Percentiles rank a stretch among this genome's conserved stretches.
These are phyloP conservation scores for Symphodus melops DNA, from an alignment of 2,113 vertebrate species.

Conservation along the genomic window DNA sequence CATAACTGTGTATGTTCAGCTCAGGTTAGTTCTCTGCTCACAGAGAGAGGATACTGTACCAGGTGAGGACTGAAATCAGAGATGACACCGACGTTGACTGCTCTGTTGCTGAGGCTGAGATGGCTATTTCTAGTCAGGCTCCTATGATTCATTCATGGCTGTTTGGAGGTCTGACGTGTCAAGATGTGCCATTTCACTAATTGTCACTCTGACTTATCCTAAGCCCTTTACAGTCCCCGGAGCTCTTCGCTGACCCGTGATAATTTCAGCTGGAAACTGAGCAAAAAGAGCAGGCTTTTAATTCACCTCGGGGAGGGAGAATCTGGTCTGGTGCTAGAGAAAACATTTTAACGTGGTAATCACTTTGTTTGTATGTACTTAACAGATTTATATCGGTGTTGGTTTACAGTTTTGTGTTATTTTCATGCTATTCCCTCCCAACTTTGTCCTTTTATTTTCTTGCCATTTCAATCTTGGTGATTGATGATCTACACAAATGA, in stretches of 20 bases:
- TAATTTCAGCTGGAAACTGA: conserved; percentile 4
- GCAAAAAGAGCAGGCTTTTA: conserved; percentile 12
- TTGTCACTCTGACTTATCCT: conserved; percentile 69
- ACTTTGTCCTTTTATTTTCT: not conserved
- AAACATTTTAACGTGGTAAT: not conserved
- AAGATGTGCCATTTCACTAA: conserved; percentile 69
- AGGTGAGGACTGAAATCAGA: conserved; percentile 11
- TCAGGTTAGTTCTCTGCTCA: not conserved
- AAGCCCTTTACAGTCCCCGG: conserved; percentile 29
- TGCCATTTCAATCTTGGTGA: not conserved
- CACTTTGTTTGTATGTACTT: too few species aligned
- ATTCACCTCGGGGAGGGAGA: conserved; percentile 23
- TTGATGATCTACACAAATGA: not conserved
- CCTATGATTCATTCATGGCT: conserved; percentile 66
- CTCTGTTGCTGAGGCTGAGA: conserved; percentile 19
- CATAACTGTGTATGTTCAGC: not conserved
- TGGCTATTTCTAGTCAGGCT: conserved; percentile 69
- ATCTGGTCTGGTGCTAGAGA: not conserved
- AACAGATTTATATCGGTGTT: not conserved
- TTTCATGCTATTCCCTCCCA: not conserved
- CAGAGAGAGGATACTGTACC: not conserved
- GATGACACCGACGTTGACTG: conserved; percentile 24
- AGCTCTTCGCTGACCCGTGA: conserved; percentile 49
- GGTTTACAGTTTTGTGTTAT: not conserved
- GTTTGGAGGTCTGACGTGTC: conserved; percentile 63